These are phyloP conservation scores for Anastatus disparis DNA, from an alignment of 1,140 invertebrate genomes.

Conservation along the genomic window DNA sequence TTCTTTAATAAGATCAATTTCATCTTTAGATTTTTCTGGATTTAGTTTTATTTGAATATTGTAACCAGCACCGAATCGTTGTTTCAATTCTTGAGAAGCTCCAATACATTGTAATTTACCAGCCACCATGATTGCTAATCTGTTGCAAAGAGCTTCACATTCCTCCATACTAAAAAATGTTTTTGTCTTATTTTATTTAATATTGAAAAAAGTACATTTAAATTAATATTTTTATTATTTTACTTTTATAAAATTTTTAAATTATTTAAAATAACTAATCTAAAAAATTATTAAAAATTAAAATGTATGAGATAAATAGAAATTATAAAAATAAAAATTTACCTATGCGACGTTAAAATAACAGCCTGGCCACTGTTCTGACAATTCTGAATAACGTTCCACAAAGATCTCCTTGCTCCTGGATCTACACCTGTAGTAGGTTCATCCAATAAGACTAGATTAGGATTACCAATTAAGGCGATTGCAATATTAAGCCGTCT, in stretches of 20 bases:
- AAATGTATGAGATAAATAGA: too few species aligned
- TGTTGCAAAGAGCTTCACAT: constrained; percentile 87
- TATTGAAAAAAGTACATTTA: too few species aligned
- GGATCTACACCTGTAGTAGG: constrained; percentile 85
- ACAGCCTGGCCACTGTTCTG: constrained; percentile 76
- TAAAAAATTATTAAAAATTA: too few species aligned
- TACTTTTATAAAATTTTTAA: too few species aligned
- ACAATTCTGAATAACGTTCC: constrained; percentile 76
- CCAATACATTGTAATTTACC: constrained; percentile 81
- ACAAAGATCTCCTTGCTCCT: constrained; percentile 81
- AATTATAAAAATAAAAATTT: constrained; percentile 23
- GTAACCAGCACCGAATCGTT: constrained; percentile 68
- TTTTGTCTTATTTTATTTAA: too few species aligned
- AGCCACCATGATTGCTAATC: constrained; percentile 89
- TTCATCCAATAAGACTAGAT: constrained; percentile 80
- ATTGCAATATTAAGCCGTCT: constrained; percentile 94
- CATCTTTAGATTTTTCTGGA: constrained; percentile 44
- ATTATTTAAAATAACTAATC: too few species aligned
- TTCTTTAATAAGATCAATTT: constrained; percentile 53
- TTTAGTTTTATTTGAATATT: constrained; percentile 64
- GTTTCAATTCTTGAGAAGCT: constrained; percentile 76
- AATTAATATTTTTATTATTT: too few species aligned
- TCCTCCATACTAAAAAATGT: constrained; percentile 82
- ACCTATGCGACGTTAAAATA: constrained; percentile 82
- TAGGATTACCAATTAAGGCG: constrained; percentile 83